Evolutionary conservation across 2,797 vertebrate genomes (phyloP).

Genomic region (Neosilurus mollespiculum): DNA sequence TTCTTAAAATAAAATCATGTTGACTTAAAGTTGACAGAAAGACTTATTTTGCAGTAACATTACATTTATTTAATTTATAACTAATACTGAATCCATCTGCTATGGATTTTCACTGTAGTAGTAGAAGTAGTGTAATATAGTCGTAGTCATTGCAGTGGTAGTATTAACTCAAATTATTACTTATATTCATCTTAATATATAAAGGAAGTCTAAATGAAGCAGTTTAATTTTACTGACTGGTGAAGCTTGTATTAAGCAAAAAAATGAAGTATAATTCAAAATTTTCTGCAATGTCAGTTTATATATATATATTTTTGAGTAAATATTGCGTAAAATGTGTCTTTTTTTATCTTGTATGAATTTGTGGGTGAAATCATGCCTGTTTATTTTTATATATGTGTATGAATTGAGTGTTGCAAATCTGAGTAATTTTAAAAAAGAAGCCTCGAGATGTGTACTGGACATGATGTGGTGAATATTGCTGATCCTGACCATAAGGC

Average conservation of each 20-base stretch:
- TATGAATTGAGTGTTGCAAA: background rate
- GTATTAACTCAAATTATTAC: conserved; percentile 12
- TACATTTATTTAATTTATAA: too few species aligned
- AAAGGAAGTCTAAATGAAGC: conserved; percentile 1
- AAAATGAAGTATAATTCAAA: too few species aligned
- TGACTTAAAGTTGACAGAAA: too few species aligned
- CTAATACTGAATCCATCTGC: background rate
- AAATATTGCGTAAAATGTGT: too few species aligned
- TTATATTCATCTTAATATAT: conserved; percentile 3
- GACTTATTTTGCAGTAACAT: too few species aligned
- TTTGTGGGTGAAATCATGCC: background rate
- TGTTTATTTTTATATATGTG: background rate
- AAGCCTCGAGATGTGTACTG: background rate
- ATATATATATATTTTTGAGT: too few species aligned
- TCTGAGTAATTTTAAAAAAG: background rate
- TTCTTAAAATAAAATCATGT: too few species aligned
- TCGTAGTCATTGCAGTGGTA: background rate
- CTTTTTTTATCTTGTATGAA: background rate
- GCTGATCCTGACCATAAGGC: conserved; percentile 28
- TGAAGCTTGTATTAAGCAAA: background rate
- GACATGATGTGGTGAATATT: background rate
- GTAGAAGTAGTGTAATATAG: background rate
- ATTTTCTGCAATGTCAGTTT: too few species aligned
- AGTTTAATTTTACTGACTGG: conserved; percentile 11
- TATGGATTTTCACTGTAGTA: background rate